Evolutionary conservation across 2,797 vertebrate species (phyloP).

Genomic region (Valencia hispanica): DNA sequence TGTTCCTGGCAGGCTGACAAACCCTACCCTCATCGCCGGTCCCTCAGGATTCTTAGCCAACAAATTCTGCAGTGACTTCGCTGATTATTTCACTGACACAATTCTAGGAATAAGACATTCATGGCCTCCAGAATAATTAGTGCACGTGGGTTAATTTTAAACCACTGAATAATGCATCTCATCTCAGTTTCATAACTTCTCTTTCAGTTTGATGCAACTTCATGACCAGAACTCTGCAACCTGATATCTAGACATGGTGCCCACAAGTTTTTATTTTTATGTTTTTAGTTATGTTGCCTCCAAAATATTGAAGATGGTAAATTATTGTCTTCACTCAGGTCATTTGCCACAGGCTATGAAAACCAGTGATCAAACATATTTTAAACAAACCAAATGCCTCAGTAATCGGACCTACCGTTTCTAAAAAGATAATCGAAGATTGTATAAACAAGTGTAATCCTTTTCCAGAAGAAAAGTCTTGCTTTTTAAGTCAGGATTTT

Average conservation of each 20-base stretch:
- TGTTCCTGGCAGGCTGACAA: neutral
- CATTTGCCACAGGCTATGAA: too few species aligned
- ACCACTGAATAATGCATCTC: neutral
- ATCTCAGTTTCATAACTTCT: neutral
- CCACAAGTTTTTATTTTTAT: neutral
- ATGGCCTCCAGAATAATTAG: neutral
- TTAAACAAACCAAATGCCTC: neutral
- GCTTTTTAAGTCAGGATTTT: neutral
- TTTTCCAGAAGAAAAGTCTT: neutral
- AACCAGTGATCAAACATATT: neutral
- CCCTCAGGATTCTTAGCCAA: neutral
- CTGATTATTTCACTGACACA: neutral
- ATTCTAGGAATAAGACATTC: neutral
- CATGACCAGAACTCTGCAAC: neutral
- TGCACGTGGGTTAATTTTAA: neutral
- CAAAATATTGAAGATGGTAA: neutral
- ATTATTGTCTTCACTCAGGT: neutral
- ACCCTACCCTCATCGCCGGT: too few species aligned
- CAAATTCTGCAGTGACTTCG: neutral
- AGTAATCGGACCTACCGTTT: neutral
- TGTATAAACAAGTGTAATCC: neutral
- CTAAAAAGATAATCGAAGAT: neutral
- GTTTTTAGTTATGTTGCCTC: neutral
- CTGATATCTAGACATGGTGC: neutral
- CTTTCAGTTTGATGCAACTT: too few species aligned